Conservation (phyloP, 1,140 invertebrate genomes). For the Neodiprion fabricii region DNA sequence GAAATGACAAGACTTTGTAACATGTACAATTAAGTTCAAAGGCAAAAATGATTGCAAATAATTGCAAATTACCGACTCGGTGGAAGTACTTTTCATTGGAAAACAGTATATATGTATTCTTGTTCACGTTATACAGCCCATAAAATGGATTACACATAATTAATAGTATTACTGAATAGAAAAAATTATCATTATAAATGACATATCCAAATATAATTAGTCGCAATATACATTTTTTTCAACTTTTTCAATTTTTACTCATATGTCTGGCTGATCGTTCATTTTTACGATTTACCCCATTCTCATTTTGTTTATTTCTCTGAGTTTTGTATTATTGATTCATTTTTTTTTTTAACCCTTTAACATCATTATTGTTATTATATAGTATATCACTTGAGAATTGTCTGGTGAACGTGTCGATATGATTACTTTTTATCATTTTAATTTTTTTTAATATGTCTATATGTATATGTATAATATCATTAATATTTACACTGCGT, state of each 20-base stretch:
- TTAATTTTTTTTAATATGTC: background rate
- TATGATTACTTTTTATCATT: background rate
- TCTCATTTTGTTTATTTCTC: background rate
- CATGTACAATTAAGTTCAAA: no score
- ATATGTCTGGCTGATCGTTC: background rate
- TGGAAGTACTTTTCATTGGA: background rate
- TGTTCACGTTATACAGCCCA: constrained; percentile 2
- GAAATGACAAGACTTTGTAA: no score
- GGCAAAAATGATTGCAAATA: no score
- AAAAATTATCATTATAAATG: constrained; percentile 1
- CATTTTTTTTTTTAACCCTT: background rate
- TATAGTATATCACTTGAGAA: background rate
- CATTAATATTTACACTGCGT: background rate
- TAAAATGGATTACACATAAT: constrained; percentile 8
- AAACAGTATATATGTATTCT: constrained; percentile 6
- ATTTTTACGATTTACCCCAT: background rate
- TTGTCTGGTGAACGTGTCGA: background rate
- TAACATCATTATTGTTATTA: background rate
- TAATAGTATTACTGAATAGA: background rate
- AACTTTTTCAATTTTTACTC: background rate
- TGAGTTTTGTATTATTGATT: background rate
- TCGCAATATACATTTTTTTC: background rate
- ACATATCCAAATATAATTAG: constrained; percentile 1
- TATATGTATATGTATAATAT: background rate
- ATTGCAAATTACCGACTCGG: no score